Evolutionary conservation across 23 tunicate genomes (phyloP).

Genomic region (Halocynthia roretzi): DNA sequence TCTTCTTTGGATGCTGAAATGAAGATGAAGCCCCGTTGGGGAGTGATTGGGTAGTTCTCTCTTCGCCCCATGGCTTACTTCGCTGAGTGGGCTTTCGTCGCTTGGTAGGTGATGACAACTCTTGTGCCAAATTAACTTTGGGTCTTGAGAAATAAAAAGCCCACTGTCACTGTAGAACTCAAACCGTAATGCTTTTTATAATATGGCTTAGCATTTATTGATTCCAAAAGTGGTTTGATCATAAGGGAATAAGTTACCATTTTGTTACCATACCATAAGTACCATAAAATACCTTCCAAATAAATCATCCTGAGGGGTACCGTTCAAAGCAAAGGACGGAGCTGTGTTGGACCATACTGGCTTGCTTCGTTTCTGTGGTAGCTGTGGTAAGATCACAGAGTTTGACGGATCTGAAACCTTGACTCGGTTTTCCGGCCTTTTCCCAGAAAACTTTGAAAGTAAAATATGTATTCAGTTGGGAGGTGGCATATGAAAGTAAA

Average conservation of each 20-base stretch:
- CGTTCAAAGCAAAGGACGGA: constrained; percentile 78
- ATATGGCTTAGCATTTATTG: no score
- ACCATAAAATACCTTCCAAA: constrained; percentile 51
- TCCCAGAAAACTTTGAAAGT: no score
- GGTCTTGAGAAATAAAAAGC: constrained; percentile 27
- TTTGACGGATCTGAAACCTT: constrained; percentile 78
- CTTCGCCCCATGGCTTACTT: constrained; percentile 68
- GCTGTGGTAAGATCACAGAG: constrained; percentile 64
- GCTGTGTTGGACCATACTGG: constrained; percentile 90
- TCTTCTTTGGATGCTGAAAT: constrained; percentile 82
- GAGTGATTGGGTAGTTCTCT: constrained; percentile 20
- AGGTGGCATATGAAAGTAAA: no score
- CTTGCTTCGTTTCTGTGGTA: constrained; percentile 89
- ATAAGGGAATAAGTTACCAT: no score
- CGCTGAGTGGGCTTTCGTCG: constrained; percentile 47
- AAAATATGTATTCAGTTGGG: no score
- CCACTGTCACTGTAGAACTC: no score
- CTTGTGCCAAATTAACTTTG: constrained; percentile 52
- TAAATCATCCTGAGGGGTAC: constrained; percentile 67
- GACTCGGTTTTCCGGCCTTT: constrained; percentile 21
- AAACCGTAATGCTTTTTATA: no score
- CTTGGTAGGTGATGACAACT: constrained; percentile 61
- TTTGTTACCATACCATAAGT: neutral
- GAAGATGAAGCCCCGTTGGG: constrained; percentile 41
- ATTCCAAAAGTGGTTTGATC: no score